Evolutionary conservation across 2,888 invertebrate species (phyloP), one percentile per base, ranked within the genome.

Genomic region (Calliopum simillimum): DNA sequence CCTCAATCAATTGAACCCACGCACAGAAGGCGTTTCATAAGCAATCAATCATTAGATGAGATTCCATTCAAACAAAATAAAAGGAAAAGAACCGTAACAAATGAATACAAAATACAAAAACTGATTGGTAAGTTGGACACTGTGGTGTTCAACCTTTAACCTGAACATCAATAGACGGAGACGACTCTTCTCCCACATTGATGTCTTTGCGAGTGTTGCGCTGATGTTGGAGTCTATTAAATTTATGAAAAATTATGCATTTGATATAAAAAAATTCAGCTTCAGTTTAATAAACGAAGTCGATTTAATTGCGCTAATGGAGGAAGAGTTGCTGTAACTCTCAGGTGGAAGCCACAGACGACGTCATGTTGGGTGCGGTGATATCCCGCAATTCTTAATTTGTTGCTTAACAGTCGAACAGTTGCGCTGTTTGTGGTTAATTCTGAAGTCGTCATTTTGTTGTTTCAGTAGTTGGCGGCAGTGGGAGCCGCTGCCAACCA

Each of bases 321-420:
- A 43, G 14, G 61, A 14, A 6, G 3, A 25, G 56, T 14, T n/a
- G 56, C 25, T 23, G 33, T 8, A 41, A 43, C 16, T n/a, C 12
- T n/a, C 12, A 53, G 53, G 12, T 19, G 4, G 19, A 21, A 13
- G 53, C 21, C 16, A 21, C 11, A 23, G 19, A 49, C 49, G 49
- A 12, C 16, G 5, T 19, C 53, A 12, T n/a, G 53, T n/a, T 5
- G 64, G 41, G 64, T 53, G 53, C 53, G 53, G 41, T 21, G 82
- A 81, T 82, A 80, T 82, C 83, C 83, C 82, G 82, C 83, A 79
- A 83, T 79, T 78, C 78, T 80, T 79, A 83, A 82, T 82, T 83
- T 82, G 82, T 81, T 80, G 61, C 46, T 46, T 21, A 44, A 44
- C 14, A 14, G 44, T 44, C 1, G 19, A 43, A 43, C 19, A 13